Evolutionary conservation across 2,113 vertebrate species (phyloP).

Genomic region (crab-eating macaque (Macaca fascicularis)): DNA sequence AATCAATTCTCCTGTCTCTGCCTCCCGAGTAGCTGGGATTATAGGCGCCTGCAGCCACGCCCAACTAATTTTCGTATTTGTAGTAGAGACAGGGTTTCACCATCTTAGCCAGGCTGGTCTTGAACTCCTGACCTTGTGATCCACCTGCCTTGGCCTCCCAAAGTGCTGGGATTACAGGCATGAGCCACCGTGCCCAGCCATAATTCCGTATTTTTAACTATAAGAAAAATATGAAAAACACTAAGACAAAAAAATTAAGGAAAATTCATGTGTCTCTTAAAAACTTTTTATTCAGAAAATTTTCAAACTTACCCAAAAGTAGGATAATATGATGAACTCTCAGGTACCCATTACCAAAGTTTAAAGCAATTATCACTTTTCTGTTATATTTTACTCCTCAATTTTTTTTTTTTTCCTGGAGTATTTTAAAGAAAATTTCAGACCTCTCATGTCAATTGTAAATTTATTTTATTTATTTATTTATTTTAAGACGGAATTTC

Average conservation of each 20-base stretch:
- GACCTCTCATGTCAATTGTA: background rate
- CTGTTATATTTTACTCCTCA: background rate
- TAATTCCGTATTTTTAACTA: background rate
- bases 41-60: too few relatives aligned
- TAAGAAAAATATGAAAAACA: constrained; percentile 26
- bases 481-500: too few relatives aligned
- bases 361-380: background rate
- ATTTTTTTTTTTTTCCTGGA: background rate
- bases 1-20: too few relatives aligned
- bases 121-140: too few relatives aligned
- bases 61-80: too few relatives aligned
- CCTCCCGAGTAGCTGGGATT: too few relatives aligned
- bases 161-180: too few relatives aligned
- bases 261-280: background rate
- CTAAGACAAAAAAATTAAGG: background rate
- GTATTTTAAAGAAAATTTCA: constrained; percentile 15
- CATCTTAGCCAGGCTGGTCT: too few relatives aligned
- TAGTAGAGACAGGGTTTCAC: too few relatives aligned
- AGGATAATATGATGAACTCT: background rate
- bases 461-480: background rate
- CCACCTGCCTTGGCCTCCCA: too few relatives aligned
- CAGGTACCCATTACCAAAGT: background rate
- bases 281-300: background rate
- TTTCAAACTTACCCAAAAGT: background rate
- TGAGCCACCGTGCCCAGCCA: too few relatives aligned